phyloP scores from a whole-genome alignment of 2,888 invertebrate species.

The Platerodrilus igneus region DNA sequence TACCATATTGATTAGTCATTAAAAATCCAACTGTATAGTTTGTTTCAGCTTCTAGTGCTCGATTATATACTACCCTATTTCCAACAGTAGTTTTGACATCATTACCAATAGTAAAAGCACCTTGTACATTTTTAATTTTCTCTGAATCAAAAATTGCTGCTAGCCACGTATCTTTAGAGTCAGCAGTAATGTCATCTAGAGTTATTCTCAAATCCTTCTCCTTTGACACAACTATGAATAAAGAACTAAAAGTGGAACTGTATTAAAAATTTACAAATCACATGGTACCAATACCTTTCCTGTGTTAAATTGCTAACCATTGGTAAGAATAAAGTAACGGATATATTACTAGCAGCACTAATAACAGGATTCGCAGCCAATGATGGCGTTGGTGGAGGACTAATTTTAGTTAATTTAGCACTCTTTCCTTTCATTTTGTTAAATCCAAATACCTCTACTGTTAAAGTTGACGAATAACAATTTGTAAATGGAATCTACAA shows the following conservation, averaged over 20 bases:
- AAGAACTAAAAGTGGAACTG: conserved; percentile 11
- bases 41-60: conserved; percentile 18
- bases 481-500: conserved; percentile 10
- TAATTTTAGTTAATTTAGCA: not conserved
- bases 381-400: conserved; percentile 12
- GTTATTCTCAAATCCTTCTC: not conserved
- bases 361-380: conserved; percentile 4
- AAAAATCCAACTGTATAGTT: conserved; percentile 19
- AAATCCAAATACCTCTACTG: not conserved
- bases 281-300: conserved; percentile 5
- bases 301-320: conserved; percentile 2
- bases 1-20: conserved; percentile 18
- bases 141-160: conserved; percentile 8
- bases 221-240: conserved; percentile 12
- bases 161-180: conserved; percentile 11
- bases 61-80: conserved; percentile 16
- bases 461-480: conserved; percentile 12
- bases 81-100: conserved; percentile 4
- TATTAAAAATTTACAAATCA: conserved; percentile 2
- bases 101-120: conserved; percentile 10
- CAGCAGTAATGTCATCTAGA: not conserved
- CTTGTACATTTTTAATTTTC: not conserved
- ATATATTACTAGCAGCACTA: conserved; percentile 11
- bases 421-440: not conserved
- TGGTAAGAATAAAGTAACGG: conserved; percentile 11